Percentiles rank a stretch among this genome's conserved stretches.
Conservation (phyloP, 2,888 invertebrate genomes). For the Tinea trinotella region DNA sequence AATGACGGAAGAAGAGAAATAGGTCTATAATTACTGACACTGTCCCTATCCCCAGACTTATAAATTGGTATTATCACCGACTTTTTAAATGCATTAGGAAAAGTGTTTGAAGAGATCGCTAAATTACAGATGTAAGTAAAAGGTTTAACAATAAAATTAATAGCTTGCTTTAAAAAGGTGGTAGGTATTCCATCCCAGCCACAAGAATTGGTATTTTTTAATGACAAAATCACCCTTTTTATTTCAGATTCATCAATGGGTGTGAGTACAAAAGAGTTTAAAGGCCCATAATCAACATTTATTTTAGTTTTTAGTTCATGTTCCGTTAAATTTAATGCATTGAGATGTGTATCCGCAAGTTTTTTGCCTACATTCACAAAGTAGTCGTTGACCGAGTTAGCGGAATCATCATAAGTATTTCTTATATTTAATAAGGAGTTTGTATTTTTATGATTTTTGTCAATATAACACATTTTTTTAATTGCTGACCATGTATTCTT, state of each 20-base stretch:
- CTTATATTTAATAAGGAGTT: not conserved
- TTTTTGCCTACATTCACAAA: slow-evolving; percentile 2
- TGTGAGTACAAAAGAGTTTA: not conserved
- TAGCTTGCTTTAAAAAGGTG: not conserved
- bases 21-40: slow-evolving; percentile 21
- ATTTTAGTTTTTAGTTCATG: not conserved
- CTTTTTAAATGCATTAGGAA: not conserved
- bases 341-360: not conserved
- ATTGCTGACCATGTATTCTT: not conserved
- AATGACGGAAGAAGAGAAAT: slow-evolving; percentile 22
- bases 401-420: not conserved
- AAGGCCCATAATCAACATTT: not conserved
- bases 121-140: slow-evolving; percentile 6
- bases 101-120: not conserved
- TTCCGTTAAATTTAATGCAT: not conserved
- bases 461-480: not conserved
- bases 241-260: slow-evolving; percentile 14
- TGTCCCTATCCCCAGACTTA: slow-evolving; percentile 20
- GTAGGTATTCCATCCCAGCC: slow-evolving; percentile 1
- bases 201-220: not conserved
- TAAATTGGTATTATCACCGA: slow-evolving; percentile 19
- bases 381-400: not conserved
- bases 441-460: not conserved
- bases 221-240: not conserved
- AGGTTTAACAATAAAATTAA: not conserved